A percentile compares a stretch with the other conserved stretches of the same genome.
phyloP scores from a whole-genome alignment of 92 coral and sea anemone species.

The Phenganax marumi region DNA sequence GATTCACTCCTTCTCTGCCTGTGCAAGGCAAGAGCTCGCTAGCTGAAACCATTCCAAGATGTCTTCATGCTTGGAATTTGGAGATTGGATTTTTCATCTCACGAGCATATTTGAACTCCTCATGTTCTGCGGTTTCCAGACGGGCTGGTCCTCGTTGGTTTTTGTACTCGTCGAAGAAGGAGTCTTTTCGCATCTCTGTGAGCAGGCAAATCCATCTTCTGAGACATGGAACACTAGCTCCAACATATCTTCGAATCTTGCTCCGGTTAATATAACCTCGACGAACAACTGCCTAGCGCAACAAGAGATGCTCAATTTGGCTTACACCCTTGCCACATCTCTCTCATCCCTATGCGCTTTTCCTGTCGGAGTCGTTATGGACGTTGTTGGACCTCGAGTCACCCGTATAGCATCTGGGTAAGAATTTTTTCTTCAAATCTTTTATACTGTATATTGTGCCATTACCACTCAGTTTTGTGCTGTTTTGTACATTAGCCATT shows the following conservation, averaged over 20 bases:
- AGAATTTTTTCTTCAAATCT: not conserved
- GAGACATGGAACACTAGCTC: not conserved
- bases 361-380: conserved; percentile 25
- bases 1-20: not conserved
- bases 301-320: conserved; percentile 43
- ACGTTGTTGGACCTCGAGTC: conserved; percentile 11
- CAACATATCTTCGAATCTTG: too few relatives aligned
- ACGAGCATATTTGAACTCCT: conserved; percentile 36
- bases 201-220: not conserved
- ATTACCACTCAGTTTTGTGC: too few relatives aligned
- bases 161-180: conserved; percentile 35
- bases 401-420: conserved; percentile 29
- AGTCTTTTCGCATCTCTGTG: conserved; percentile 33
- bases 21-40: not conserved
- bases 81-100: conserved; percentile 34
- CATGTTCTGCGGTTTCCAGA: conserved; percentile 41
- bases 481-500: too few relatives aligned
- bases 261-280: not conserved
- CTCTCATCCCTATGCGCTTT: conserved; percentile 22
- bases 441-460: too few relatives aligned
- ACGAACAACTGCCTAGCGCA: conserved; percentile 37
- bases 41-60: conserved; percentile 5
- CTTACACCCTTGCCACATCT: conserved; percentile 34
- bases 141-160: conserved; percentile 37
- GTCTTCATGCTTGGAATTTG: conserved; percentile 26